Percentiles rank a stretch among this genome's conserved stretches.
These are phyloP conservation scores for Xenus cinereus DNA, from an alignment of 2,113 vertebrate species.

Conservation along the genomic window DNA sequence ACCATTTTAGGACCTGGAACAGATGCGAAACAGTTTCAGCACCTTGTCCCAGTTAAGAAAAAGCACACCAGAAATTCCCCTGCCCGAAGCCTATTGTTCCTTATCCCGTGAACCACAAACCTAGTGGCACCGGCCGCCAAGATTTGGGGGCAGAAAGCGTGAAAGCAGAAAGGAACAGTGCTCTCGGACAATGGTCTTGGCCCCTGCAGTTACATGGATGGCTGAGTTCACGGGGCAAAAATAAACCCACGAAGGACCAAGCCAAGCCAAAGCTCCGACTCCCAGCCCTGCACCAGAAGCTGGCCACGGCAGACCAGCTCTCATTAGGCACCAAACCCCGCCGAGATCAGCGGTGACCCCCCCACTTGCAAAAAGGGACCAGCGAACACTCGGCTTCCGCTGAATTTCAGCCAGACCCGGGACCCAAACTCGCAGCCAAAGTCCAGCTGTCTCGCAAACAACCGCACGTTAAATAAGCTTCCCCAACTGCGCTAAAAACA, in stretches of 20 bases:
- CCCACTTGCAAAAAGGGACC: neutral
- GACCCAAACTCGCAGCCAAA: neutral
- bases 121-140: neutral
- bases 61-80: neutral
- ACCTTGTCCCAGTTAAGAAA: neutral
- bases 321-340: neutral
- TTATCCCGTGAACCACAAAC: neutral
- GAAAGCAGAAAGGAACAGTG: neutral
- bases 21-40: neutral
- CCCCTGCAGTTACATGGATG: neutral
- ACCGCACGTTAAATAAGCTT: neutral
- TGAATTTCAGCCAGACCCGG: neutral
- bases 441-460: neutral
- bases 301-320: fast-evolving
- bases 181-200: neutral
- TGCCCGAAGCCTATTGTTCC: neutral
- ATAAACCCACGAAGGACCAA: neutral
- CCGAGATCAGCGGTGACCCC: neutral
- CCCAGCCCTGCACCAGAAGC: neutral
- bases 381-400: neutral
- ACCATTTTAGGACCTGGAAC: slow-evolving; percentile 93
- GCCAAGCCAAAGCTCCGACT: neutral
- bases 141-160: neutral
- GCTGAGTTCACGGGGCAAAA: neutral
- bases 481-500: neutral